phyloP scores from a whole-genome alignment of 2,888 invertebrate species.

The Drosophila longiperda region DNA sequence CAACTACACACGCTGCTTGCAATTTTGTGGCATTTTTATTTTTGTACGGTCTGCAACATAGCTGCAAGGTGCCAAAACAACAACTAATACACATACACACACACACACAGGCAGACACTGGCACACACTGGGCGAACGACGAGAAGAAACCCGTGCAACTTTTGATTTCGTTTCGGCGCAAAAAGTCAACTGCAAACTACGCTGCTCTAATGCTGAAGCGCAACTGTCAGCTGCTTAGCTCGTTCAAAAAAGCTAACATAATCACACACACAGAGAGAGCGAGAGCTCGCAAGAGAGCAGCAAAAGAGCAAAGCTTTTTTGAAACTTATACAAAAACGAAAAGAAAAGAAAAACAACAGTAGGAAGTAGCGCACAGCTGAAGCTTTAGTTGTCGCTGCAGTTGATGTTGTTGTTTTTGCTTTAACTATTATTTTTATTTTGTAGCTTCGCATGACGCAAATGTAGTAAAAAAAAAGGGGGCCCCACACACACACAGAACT shows the following conservation, averaged over 20 bases:
- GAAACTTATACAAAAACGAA: conserved; percentile 13
- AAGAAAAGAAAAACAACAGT: conserved; percentile 15
- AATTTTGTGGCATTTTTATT: conserved; percentile 59
- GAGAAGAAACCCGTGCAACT: conserved; percentile 29
- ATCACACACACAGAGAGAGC: background rate
- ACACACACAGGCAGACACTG: conserved; percentile 19
- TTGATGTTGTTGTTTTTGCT: conserved; percentile 49
- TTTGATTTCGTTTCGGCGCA: conserved; percentile 73
- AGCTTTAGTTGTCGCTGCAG: conserved; percentile 55
- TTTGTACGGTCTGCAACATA: conserved; percentile 66
- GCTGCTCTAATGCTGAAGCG: conserved; percentile 71
- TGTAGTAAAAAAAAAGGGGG: conserved; percentile 42
- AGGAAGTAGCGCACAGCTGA: conserved; percentile 47
- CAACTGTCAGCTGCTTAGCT: conserved; percentile 79
- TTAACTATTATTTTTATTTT: conserved; percentile 47
- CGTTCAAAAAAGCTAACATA: conserved; percentile 54
- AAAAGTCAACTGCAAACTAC: conserved; percentile 69
- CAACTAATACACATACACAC: conserved; percentile 25
- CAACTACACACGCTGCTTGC: conserved; percentile 10
- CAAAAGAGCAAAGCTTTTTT: conserved; percentile 44
- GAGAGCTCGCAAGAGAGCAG: conserved; percentile 22
- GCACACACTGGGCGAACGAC: conserved; percentile 3
- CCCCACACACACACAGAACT: conserved; percentile 34
- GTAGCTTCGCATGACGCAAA: conserved; percentile 69
- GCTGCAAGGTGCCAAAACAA: conserved; percentile 43